Base-by-base conservation (phyloP, 2,797 vertebrate species). In the Falco novaeseelandiae region DNA sequence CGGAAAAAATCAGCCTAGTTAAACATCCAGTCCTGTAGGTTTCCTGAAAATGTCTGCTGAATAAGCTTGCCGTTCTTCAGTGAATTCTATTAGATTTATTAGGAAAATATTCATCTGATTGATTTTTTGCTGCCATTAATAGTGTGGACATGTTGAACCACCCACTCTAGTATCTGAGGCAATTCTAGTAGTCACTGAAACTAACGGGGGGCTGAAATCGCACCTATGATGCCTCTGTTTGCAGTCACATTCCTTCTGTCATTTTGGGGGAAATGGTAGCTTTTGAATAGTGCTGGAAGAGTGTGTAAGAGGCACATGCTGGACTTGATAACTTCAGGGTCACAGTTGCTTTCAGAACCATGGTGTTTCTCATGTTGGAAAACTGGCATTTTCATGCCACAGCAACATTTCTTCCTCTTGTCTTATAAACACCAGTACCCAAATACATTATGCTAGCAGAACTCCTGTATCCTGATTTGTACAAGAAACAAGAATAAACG, bases 161-260 rank as follows among this genome's bases (percentile, higher is more conserved):
- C 94, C 70, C 77, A 90, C 93, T 96, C 61, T 36, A 63, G 87
- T 71, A 81, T 84, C 57, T 93, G 84, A 89, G 49, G 40, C 73
- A 42, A 40, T 76, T 94, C 79, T 73, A 52, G 21, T 42, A 87
- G 71, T 70, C 59, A 74, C n/a, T 94, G 58, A 77, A 92, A 59
- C 52, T 93, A 90, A 62, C 8, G 22, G 71, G 52, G 51, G 59
- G 30, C 62, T 86, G 42, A 88, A 92, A 69, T 84, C 49, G 76
- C 57, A 73, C 27, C 55, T 89, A 48, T 25, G 78, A 79, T 93
- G 61, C 36, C 36, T 90, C 57, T 85, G 42, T 48, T 89, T 89
- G 42, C 80, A 92, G 42, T 59, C 62, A 59, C 27, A 51, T 79
- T 79, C 51, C 30, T 84, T 89, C 77, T 90, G 86, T 90, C 58